phyloP scores from a whole-genome alignment of 2,797 vertebrate species.

The Cossypha dichroa region DNA sequence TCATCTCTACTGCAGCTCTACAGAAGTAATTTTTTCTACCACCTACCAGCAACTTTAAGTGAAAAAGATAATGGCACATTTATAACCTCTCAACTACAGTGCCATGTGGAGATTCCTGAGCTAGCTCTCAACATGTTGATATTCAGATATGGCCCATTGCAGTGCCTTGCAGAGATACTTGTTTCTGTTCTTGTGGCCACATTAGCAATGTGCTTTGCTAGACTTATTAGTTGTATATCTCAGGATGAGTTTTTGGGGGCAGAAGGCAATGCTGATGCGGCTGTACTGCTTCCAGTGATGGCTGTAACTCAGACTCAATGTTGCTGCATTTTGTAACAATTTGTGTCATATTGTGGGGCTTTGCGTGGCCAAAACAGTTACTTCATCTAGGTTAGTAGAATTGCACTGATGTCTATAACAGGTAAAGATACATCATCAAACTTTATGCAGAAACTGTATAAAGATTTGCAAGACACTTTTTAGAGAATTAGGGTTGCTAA shows the following conservation, averaged over 20 bases:
- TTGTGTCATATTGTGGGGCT: background rate
- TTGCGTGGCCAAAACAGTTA: background rate
- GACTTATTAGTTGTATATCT: background rate
- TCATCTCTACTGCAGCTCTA: background rate
- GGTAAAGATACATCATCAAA: background rate
- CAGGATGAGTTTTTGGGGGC: background rate
- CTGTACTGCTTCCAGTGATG: background rate
- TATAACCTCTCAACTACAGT: background rate
- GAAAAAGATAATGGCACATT: slow-evolving; percentile 30
- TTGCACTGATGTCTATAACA: background rate
- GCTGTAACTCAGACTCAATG: background rate
- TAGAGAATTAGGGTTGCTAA: background rate
- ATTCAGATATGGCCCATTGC: background rate
- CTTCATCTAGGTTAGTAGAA: background rate
- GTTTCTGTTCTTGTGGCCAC: background rate
- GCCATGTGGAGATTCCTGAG: background rate
- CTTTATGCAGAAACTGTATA: background rate
- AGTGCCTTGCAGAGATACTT: slow-evolving; percentile 14
- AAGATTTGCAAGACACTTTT: background rate
- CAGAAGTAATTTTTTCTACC: slow-evolving; percentile 8
- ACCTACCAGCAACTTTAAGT: slow-evolving; percentile 26
- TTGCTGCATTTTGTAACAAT: background rate
- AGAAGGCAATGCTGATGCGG: background rate
- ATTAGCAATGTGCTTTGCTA: background rate
- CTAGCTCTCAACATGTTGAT: background rate